Evolutionary conservation across 2,797 vertebrate species (phyloP), one percentile per base, ranked within the genome.

Genomic region (Phrynocephalus forsythii): DNA sequence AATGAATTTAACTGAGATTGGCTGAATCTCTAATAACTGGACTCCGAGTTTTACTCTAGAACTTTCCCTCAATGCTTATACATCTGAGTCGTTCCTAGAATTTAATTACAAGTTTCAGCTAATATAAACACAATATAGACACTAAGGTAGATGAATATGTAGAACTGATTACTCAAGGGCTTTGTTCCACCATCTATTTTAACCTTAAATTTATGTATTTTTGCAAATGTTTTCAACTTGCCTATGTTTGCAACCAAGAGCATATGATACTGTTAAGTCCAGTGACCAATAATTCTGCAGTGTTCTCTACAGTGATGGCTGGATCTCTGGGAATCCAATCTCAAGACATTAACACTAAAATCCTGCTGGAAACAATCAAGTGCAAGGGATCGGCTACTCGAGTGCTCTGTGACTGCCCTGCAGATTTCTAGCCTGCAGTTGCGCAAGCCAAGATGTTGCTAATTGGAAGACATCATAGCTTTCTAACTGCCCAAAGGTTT

Each of bases 1-100:
- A 76, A 48, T 76, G 9, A 76, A 71, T 90, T 89, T 86, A 66
- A 80, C 10, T 78, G 68, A 68, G 48, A 63, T 28, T 26, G 24
- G 2, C 10, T 89, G 87, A 88, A 5, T 63, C 13, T 48, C 75
- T 82, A 56, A 44, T 44, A 44, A 44, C 38, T 44, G 38, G 38
- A 44, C 38, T 44, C 38, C 5, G 38, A 44, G 38, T 73, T 48
- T 56, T 22, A 72, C 63, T 5, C 33, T 18, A 24, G 63, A 66
- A 0, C 44, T 20, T 68, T 24, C 7, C 8, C n/a, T n/a, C 33
- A 73, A n/a, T 77, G 1, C 44, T 63, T 18, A 68, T 52, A 68
- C 15, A 82, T 26, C 6, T 82, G 13, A 2, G 13, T 18, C 13
- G 2, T 66, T 82, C 50, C 50, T 11, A 67, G 52, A 20, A 11